Evolutionary conservation across 2,113 vertebrate species (phyloP).

Genomic region (Arothron firmamentum): DNA sequence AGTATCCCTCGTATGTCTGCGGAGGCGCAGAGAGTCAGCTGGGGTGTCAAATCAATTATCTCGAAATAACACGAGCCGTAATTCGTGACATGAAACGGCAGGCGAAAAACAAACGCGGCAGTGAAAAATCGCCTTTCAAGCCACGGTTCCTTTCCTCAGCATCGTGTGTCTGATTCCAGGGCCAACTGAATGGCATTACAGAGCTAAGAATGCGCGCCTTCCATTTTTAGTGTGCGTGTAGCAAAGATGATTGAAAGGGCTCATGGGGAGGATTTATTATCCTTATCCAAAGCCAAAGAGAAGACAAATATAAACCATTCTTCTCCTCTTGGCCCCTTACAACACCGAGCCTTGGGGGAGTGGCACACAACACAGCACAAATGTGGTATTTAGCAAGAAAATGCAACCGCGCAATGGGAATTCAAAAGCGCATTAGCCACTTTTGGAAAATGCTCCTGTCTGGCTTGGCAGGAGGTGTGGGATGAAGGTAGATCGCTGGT

Average conservation of each 20-base stretch:
- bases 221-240: constrained; percentile 28
- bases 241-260: constrained; percentile 35
- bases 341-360: constrained; percentile 31
- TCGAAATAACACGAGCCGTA: too few relatives aligned
- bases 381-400: constrained; percentile 27
- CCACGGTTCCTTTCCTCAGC: constrained; percentile 3
- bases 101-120: neutral
- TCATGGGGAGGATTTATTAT: constrained; percentile 50
- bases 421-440: constrained; percentile 13
- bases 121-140: constrained; percentile 18
- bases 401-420: constrained; percentile 7
- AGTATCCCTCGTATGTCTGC: neutral
- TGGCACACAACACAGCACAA: constrained; percentile 22
- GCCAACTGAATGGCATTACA: constrained; percentile 19
- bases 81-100: too few relatives aligned
- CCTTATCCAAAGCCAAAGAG: constrained; percentile 52
- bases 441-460: too few relatives aligned
- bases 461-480: too few relatives aligned
- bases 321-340: constrained; percentile 21
- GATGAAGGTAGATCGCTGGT: too few relatives aligned
- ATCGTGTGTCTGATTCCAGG: constrained; percentile 23
- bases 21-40: too few relatives aligned
- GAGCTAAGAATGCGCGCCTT: constrained; percentile 31
- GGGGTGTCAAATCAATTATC: too few relatives aligned
- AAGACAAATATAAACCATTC: constrained; percentile 56